Evolutionary conservation across 1,140 invertebrate genomes (phyloP).

Genomic region (Heliconius nattereri): DNA sequence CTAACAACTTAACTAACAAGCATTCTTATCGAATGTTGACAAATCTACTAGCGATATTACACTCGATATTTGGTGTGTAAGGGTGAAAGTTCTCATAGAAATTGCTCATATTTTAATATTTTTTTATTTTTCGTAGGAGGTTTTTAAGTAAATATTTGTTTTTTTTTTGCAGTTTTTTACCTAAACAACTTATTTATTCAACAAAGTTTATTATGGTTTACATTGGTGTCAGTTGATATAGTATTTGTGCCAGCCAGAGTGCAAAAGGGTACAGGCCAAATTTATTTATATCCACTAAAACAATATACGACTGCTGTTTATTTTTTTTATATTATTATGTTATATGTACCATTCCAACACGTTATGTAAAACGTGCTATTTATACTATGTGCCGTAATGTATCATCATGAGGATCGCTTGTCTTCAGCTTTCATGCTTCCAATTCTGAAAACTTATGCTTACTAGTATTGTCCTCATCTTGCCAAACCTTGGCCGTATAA

Average conservation of each 20-base stretch:
- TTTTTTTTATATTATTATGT: not conserved
- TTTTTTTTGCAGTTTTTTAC: not conserved
- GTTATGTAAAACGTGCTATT: not conserved
- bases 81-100: not conserved
- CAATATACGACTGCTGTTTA: not conserved
- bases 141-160: not conserved
- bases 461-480: slow-evolving; percentile 8
- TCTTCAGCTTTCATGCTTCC: slow-evolving; percentile 3
- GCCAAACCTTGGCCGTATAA: slow-evolving; percentile 3
- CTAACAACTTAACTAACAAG: not conserved
- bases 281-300: not conserved
- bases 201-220: not conserved
- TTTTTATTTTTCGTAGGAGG: not conserved
- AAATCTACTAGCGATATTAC: not conserved
- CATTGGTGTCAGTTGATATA: not conserved
- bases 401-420: not conserved
- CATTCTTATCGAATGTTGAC: not conserved
- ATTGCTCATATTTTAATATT: not conserved
- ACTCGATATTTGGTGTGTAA: not conserved
- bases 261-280: not conserved
- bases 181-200: not conserved
- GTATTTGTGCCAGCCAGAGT: not conserved
- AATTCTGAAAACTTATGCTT: slow-evolving; percentile 6
- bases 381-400: not conserved
- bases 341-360: not conserved